Evolutionary conservation across 2,888 invertebrate species (phyloP).

Genomic region (Siphlonurus alternatus): DNA sequence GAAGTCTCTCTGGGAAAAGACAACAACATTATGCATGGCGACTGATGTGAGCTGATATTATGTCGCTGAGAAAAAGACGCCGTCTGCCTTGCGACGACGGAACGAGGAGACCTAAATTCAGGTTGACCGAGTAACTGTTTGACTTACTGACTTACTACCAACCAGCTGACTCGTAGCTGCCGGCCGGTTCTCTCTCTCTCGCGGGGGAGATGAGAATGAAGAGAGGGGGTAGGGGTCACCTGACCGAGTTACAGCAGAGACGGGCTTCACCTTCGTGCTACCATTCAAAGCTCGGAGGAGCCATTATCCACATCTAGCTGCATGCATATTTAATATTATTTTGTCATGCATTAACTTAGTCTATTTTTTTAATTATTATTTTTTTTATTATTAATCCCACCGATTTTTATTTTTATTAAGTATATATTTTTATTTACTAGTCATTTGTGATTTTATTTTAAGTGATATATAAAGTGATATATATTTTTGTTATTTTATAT

Average conservation of each 20-base stretch:
- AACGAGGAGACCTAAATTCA: not conserved
- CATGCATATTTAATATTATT: too few relatives aligned
- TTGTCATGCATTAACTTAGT: too few relatives aligned
- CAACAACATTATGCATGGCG: too few relatives aligned
- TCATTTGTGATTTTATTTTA: not conserved
- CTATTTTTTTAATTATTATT: not conserved
- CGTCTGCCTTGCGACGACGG: too few relatives aligned
- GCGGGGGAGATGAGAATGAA: not conserved
- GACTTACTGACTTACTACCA: slow-evolving; percentile 10
- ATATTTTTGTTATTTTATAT: not conserved
- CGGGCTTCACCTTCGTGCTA: not conserved
- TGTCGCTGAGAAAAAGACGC: too few relatives aligned
- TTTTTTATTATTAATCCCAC: not conserved
- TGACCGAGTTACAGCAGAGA: not conserved
- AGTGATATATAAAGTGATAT: not conserved
- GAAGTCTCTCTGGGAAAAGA: too few relatives aligned
- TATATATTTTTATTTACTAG: too few relatives aligned
- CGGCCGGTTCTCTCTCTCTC: not conserved
- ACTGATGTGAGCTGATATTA: too few relatives aligned
- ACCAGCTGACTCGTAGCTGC: not conserved
- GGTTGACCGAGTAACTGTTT: slow-evolving; percentile 11
- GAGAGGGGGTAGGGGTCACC: not conserved
- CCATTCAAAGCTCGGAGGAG: not conserved
- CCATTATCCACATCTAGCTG: not conserved
- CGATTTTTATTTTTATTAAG: too few relatives aligned